Evolutionary conservation across 1,140 invertebrate species (phyloP).

Genomic region (Musca domestica): DNA sequence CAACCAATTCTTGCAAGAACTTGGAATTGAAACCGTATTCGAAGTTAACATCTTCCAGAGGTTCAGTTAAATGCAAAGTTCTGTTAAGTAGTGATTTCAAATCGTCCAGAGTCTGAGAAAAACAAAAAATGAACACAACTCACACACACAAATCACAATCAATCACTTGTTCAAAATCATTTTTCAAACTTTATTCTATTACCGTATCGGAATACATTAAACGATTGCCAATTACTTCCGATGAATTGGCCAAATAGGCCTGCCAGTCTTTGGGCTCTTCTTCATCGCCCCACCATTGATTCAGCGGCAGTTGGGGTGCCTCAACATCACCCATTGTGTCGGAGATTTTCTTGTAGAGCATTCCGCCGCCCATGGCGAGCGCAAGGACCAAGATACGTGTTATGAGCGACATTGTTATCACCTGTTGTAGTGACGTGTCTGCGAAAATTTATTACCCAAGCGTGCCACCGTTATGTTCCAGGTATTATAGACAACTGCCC

Average conservation of each 20-base stretch:
- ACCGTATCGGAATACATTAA: constrained; percentile 38
- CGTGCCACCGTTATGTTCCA: constrained; percentile 5
- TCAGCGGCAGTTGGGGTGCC: constrained; percentile 30
- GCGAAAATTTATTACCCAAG: background rate
- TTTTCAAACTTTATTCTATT: constrained; percentile 5
- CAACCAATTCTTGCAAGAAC: constrained; percentile 64
- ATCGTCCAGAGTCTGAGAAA: constrained; percentile 40
- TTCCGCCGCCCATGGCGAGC: constrained; percentile 37
- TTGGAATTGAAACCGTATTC: constrained; percentile 75
- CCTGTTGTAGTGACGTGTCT: too few relatives aligned
- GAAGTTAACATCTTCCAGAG: constrained; percentile 66
- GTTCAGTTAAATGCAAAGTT: constrained; percentile 47
- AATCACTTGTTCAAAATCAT: background rate
- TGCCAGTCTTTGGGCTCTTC: constrained; percentile 39
- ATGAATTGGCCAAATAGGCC: constrained; percentile 41
- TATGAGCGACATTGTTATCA: constrained; percentile 29
- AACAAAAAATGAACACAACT: too few relatives aligned
- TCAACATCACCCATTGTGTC: constrained; percentile 34
- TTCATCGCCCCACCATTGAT: constrained; percentile 50
- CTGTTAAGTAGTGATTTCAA: constrained; percentile 35
- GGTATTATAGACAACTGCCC: background rate
- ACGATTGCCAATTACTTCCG: constrained; percentile 38
- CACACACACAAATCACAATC: background rate
- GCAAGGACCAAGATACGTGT: constrained; percentile 37
- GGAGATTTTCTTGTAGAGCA: constrained; percentile 37